Conservation (phyloP, 2,113 vertebrate genomes). For the Labrus mixtus region DNA sequence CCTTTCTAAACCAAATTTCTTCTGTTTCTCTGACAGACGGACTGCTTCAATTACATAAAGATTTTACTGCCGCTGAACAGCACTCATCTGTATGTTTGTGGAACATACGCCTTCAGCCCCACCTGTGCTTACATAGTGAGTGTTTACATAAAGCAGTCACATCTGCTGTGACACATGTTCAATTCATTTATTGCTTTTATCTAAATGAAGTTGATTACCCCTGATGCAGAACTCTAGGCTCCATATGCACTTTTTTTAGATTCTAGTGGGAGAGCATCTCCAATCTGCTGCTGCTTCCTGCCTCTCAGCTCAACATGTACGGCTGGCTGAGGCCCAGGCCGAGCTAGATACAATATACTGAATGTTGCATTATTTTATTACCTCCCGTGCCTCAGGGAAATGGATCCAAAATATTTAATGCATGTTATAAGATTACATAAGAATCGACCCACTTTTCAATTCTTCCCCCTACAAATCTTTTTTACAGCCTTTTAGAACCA, state of each 20-base stretch:
- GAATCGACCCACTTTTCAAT: constrained; percentile 51
- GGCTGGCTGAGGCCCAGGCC: constrained; percentile 42
- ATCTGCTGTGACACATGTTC: neutral
- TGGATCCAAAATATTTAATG: constrained; percentile 73
- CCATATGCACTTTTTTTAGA: constrained; percentile 42
- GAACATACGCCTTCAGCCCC: constrained; percentile 96
- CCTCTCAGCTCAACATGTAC: constrained; percentile 64
- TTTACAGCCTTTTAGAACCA: constrained; percentile 49
- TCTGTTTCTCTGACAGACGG: constrained; percentile 84
- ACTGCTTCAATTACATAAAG: constrained; percentile 99
- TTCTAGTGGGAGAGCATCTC: constrained; percentile 46
- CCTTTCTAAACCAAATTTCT: constrained; percentile 1
- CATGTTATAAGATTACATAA: constrained; percentile 58
- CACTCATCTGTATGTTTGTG: constrained; percentile 93
- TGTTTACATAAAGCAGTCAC: constrained; percentile 17
- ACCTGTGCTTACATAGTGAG: constrained; percentile 94
- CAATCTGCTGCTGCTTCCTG: constrained; percentile 54
- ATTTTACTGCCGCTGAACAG: constrained; percentile 91
- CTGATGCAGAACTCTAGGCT: neutral
- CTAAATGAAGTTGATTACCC: constrained; percentile 27
- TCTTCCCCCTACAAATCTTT: constrained; percentile 44
- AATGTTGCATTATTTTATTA: constrained; percentile 68
- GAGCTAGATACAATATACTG: constrained; percentile 46
- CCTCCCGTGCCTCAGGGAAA: constrained; percentile 47
- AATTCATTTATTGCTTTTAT: constrained; percentile 32